phyloP scores from a whole-genome alignment of 1,140 invertebrate species.

The Papilio polyxenes region DNA sequence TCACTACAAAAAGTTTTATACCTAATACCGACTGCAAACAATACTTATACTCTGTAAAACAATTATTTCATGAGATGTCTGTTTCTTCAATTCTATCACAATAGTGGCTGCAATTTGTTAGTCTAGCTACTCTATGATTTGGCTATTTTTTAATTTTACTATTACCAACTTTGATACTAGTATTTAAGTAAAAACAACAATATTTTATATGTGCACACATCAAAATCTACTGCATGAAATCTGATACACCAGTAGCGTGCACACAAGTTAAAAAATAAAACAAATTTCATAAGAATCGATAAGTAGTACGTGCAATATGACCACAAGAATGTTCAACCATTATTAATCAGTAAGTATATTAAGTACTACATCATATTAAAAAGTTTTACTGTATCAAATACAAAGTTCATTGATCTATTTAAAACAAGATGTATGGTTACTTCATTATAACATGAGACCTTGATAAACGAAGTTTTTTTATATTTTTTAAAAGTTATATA shows the following conservation, averaged over 20 bases:
- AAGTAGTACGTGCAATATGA: not conserved
- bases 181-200: not conserved
- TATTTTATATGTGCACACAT: not conserved
- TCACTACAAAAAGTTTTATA: too few species aligned
- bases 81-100: too few species aligned
- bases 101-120: too few species aligned
- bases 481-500: too few species aligned
- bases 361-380: not conserved
- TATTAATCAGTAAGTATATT: not conserved
- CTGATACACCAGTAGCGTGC: slow-evolving; percentile 1
- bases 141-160: too few species aligned
- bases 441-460: too few species aligned
- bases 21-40: too few species aligned
- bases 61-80: too few species aligned
- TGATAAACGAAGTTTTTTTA: too few species aligned
- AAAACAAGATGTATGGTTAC: too few species aligned
- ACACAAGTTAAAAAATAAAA: not conserved
- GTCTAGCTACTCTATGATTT: too few species aligned
- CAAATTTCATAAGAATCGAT: not conserved
- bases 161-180: not conserved
- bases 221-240: not conserved
- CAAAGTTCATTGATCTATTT: not conserved
- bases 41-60: too few species aligned
- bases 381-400: not conserved
- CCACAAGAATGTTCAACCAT: not conserved